A percentile compares a stretch with the other conserved stretches of the same genome.
phyloP scores from a whole-genome alignment of 2,113 vertebrate genomes.

The Heterotis niloticus region DNA sequence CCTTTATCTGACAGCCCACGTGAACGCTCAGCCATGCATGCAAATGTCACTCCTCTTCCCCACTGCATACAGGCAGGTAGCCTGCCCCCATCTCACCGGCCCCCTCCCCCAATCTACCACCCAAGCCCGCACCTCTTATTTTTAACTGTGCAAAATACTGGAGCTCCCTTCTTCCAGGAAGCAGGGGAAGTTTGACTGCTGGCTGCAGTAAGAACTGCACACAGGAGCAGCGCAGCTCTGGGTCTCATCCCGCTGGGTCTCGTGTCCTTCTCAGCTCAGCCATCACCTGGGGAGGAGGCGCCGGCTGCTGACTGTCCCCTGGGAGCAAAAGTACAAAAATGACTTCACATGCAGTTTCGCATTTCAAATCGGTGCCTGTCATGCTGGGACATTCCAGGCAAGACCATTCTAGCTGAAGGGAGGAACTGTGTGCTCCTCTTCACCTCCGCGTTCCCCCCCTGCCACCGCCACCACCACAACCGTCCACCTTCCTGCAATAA shows the following conservation, averaged over 20 bases:
- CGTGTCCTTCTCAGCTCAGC: conserved; percentile 13
- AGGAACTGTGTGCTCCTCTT: neutral
- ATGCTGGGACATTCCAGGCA: conserved; percentile 21
- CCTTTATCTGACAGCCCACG: neutral
- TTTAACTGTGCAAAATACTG: neutral
- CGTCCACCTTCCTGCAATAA: neutral
- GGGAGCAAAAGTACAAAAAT: conserved; percentile 26
- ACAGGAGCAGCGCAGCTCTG: neutral
- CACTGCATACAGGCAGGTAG: neutral
- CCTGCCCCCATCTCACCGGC: neutral
- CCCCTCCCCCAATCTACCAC: neutral
- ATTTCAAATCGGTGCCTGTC: conserved; percentile 26
- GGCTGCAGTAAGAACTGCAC: conserved; percentile 3
- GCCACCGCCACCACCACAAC: neutral
- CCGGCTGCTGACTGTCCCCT: conserved; percentile 19
- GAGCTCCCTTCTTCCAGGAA: neutral
- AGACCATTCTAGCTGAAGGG: conserved; percentile 23
- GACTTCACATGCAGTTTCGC: conserved; percentile 27
- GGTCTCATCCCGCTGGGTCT: conserved; percentile 19
- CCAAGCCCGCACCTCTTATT: neutral
- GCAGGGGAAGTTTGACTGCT: conserved; percentile 1
- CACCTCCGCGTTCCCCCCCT: neutral
- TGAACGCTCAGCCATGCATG: neutral
- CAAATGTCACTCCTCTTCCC: neutral
- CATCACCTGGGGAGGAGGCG: neutral